phyloP scores from a whole-genome alignment of 2,888 invertebrate species.

The Nebria brevicollis region DNA sequence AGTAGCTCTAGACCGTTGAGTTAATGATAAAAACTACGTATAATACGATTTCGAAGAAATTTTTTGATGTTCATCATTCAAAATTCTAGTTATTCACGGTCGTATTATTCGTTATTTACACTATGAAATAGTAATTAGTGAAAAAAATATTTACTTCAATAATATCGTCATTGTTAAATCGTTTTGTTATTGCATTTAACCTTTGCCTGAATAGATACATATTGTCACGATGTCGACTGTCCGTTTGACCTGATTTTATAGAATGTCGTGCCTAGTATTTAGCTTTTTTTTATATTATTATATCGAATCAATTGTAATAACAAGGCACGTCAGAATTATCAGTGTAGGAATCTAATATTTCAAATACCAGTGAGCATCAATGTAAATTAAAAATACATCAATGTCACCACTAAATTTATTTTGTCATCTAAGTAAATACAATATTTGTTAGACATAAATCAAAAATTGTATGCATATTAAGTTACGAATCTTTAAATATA shows the following conservation, averaged over 20 bases:
- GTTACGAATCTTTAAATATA: too few species aligned
- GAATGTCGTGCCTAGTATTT: background rate
- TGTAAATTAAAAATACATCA: background rate
- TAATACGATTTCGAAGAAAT: too few species aligned
- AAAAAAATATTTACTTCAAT: background rate
- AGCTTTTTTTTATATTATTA: background rate
- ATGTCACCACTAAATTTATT: background rate
- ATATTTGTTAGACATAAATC: too few species aligned
- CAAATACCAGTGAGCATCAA: background rate
- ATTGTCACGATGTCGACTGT: background rate
- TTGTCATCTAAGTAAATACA: too few species aligned
- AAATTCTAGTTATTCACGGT: too few species aligned
- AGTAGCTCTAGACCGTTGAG: too few species aligned
- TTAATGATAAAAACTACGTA: too few species aligned
- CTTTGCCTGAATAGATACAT: background rate
- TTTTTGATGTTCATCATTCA: too few species aligned
- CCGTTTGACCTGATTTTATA: background rate
- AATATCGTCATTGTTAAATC: background rate
- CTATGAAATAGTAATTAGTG: background rate
- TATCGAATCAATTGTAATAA: background rate
- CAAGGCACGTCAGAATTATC: background rate
- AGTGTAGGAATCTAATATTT: background rate
- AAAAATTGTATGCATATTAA: too few species aligned
- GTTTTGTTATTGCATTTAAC: background rate
- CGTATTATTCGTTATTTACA: too few species aligned